Conservation (phyloP, 2,888 invertebrate species). For the Ophonus ardosiacus region DNA sequence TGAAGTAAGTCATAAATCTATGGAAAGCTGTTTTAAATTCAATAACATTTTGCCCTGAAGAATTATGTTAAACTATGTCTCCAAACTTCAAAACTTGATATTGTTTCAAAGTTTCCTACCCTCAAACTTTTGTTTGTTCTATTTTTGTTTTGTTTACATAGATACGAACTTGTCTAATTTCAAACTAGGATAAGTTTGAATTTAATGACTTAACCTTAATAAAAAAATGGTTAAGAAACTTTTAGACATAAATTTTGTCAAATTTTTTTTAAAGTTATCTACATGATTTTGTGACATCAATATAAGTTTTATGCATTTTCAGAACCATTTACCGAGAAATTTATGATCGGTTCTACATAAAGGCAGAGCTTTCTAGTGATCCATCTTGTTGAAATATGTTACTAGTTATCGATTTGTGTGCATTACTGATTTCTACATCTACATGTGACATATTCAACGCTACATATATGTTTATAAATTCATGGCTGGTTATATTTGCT, state of each 20-base stretch:
- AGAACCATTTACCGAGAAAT: background rate
- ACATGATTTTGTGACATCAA: background rate
- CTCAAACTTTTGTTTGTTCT: background rate
- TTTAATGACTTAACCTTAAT: background rate
- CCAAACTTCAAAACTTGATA: constrained; percentile 10
- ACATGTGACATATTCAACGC: constrained; percentile 4
- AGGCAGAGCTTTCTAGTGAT: background rate
- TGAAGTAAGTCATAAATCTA: no score
- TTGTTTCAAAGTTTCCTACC: constrained; percentile 12
- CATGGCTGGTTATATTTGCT: background rate
- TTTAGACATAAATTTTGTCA: background rate
- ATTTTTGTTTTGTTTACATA: background rate
- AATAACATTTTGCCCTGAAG: no score
- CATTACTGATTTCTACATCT: constrained; percentile 5
- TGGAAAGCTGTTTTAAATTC: no score
- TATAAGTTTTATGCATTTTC: background rate
- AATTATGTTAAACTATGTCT: background rate
- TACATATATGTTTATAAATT: background rate
- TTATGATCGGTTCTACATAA: constrained; percentile 5
- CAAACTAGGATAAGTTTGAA: background rate
- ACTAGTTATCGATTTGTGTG: background rate
- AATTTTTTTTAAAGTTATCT: background rate
- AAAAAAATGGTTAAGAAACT: background rate
- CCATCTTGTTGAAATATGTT: constrained; percentile 21
- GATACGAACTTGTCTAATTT: constrained; percentile 17